Conservation (phyloP, 2,797 vertebrate species). For the Austrolebias charrua region DNA sequence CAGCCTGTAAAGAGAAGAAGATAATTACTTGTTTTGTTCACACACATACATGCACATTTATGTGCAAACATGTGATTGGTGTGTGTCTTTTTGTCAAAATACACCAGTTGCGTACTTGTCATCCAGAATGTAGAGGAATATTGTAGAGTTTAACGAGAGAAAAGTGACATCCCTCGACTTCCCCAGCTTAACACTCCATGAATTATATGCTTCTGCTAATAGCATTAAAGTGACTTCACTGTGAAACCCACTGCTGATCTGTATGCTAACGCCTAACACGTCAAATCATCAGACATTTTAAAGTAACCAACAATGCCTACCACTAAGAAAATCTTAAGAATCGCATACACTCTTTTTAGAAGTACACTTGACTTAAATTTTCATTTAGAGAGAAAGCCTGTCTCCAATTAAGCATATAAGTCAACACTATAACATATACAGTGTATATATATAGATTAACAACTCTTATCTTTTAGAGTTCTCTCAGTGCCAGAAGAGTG, state of each 20-base stretch:
- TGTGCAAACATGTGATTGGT: not conserved
- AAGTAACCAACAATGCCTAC: not conserved
- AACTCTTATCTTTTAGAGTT: conserved; percentile 38
- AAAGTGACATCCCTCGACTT: conserved; percentile 60
- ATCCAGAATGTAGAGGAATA: conserved; percentile 37
- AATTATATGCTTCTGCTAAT: conserved; percentile 65
- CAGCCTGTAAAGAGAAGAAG: conserved; percentile 80
- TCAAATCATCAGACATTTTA: conserved; percentile 37
- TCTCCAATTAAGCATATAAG: not conserved
- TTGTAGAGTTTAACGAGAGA: conserved; percentile 55
- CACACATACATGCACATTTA: not conserved
- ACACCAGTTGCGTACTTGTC: conserved; percentile 44
- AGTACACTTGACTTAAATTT: not conserved
- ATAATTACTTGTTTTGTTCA: not conserved
- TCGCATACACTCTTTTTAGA: not conserved
- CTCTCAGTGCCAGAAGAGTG: conserved; percentile 46
- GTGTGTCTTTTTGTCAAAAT: conserved; percentile 21
- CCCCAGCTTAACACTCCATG: conserved; percentile 59
- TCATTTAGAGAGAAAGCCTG: not conserved
- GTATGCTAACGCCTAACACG: conserved; percentile 25
- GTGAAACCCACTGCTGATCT: conserved; percentile 36
- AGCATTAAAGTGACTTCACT: conserved; percentile 56
- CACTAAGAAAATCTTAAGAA: not conserved
- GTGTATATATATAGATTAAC: conserved; percentile 25
- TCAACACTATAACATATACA: not conserved